phyloP scores from a whole-genome alignment of 2,113 vertebrate species.

The Larimichthys crocea region DNA sequence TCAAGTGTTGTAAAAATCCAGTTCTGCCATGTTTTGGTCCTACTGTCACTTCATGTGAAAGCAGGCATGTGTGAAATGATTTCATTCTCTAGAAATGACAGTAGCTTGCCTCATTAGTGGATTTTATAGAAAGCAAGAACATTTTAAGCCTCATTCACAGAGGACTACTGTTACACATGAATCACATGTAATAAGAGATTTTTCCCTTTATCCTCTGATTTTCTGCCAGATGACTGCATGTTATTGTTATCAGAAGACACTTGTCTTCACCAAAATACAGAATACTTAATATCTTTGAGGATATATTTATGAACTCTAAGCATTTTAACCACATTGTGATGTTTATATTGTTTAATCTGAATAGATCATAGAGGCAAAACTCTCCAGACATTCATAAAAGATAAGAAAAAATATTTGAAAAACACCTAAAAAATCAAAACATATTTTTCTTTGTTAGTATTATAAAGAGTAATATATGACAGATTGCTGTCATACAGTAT shows the following conservation, averaged over 20 bases:
- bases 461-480: no score
- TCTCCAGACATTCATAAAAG: not conserved
- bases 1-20: conserved; percentile 38
- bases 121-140: not conserved
- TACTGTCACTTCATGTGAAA: conserved; percentile 34
- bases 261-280: not conserved
- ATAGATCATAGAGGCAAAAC: not conserved
- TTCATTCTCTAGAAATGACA: conserved; percentile 29
- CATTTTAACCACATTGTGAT: not conserved
- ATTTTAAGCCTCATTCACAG: conserved; percentile 17
- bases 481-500: no score
- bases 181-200: not conserved
- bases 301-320: not conserved
- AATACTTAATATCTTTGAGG: not conserved
- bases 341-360: not conserved
- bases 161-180: not conserved
- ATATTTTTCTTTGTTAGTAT: no score
- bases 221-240: not conserved
- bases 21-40: conserved; percentile 8
- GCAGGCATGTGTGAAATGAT: conserved; percentile 31
- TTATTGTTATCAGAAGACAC: not conserved
- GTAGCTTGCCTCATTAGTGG: conserved; percentile 29
- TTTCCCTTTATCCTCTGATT: not conserved
- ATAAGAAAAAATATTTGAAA: not conserved
- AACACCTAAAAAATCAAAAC: no score